Conservation (phyloP, 2,113 vertebrate species). For the Poeciliopsis occidentalis region DNA sequence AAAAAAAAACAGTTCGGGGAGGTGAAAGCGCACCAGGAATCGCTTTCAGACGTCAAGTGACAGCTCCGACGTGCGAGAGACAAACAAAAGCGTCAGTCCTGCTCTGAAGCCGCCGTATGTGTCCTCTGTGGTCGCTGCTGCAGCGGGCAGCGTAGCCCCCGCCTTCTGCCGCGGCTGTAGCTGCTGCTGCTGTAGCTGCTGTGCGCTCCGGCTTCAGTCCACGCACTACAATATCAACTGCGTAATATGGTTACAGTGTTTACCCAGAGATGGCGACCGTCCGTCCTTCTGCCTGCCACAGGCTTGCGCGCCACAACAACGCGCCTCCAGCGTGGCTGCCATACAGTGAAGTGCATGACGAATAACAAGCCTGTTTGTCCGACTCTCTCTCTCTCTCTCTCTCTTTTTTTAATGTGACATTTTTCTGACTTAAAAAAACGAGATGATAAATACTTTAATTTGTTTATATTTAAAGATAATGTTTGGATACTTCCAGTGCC, state of each 20-base stretch:
- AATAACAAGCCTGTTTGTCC: conserved; percentile 27
- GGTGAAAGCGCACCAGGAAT: conserved; percentile 29
- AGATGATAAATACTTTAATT: too few species aligned
- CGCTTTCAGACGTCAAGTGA: conserved; percentile 20
- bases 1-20: background rate
- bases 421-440: too few species aligned
- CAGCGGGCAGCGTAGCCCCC: conserved; percentile 61
- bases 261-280: conserved; percentile 72
- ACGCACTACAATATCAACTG: conserved; percentile 53
- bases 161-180: conserved; percentile 26
- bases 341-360: background rate
- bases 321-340: conserved; percentile 22
- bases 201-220: conserved; percentile 38
- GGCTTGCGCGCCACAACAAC: conserved; percentile 41
- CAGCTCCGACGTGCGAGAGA: conserved; percentile 50
- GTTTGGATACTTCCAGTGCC: too few species aligned
- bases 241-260: conserved; percentile 61
- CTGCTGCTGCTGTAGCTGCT: conserved; percentile 43
- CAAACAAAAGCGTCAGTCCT: conserved; percentile 63
- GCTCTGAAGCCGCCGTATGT: conserved; percentile 38
- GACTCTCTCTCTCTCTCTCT: conserved; percentile 17
- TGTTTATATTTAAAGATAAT: too few species aligned
- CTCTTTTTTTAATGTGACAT: background rate
- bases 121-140: conserved; percentile 37
- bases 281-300: conserved; percentile 56